Conservation (phyloP, 2,797 vertebrate genomes). For the Lepilemur septentrionalis region DNA sequence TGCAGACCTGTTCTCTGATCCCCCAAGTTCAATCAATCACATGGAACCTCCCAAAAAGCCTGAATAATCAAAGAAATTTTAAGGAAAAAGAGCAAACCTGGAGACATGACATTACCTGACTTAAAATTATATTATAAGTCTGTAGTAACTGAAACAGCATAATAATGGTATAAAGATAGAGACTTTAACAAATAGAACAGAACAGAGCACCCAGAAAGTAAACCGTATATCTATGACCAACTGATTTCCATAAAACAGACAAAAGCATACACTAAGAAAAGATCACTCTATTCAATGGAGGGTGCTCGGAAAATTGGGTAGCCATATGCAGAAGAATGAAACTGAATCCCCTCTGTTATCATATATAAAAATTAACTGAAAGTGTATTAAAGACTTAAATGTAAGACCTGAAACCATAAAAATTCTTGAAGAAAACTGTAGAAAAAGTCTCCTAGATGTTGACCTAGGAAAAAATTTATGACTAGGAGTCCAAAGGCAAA, state of each 20-base stretch:
- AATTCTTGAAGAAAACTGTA: neutral
- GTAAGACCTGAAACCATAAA: neutral
- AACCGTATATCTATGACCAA: neutral
- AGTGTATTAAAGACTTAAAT: neutral
- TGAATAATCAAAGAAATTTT: neutral
- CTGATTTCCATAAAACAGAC: neutral
- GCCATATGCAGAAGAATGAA: neutral
- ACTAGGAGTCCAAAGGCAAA: neutral
- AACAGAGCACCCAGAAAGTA: neutral
- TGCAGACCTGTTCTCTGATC: no score
- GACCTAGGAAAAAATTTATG: neutral
- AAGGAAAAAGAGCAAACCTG: neutral
- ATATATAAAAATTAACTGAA: neutral
- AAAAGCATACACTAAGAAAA: neutral
- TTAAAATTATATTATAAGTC: neutral
- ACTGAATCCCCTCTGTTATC: neutral
- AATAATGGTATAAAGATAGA: neutral
- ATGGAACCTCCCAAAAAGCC: neutral
- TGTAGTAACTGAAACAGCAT: neutral
- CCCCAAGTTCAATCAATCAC: no score
- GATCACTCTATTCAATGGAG: neutral
- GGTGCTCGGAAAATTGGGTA: neutral
- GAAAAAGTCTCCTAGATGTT: neutral
- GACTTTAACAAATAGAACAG: neutral
- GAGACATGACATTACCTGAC: neutral